These are phyloP conservation scores for Platorchestia sp. DNA, from an alignment of 1,140 invertebrate genomes.

Conservation along the genomic window DNA sequence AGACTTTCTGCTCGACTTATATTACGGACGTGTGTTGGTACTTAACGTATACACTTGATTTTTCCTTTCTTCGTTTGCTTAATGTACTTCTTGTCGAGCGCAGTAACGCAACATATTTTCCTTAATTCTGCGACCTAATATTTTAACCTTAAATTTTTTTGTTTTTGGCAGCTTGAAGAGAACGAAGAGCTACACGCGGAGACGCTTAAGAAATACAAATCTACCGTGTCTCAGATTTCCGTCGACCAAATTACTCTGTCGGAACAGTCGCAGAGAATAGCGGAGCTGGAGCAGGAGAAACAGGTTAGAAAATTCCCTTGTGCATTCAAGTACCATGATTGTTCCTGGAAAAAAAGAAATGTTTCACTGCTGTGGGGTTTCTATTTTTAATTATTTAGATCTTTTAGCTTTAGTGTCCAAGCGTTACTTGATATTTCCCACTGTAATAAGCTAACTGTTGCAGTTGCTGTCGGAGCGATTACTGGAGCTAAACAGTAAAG, in stretches of 20 bases:
- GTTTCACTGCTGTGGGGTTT: neutral
- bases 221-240: conserved; percentile 86
- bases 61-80: neutral
- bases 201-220: conserved; percentile 92
- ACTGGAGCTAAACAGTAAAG: conserved; percentile 80
- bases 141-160: neutral
- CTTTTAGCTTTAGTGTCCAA: neutral
- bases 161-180: conserved; percentile 59
- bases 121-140: neutral
- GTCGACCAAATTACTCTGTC: conserved; percentile 85
- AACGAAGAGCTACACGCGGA: conserved; percentile 69
- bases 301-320: conserved; percentile 57
- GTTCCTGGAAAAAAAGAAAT: neutral
- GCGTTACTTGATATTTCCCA: neutral
- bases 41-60: neutral
- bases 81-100: neutral
- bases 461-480: conserved; percentile 71
- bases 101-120: neutral
- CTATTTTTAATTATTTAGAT: neutral
- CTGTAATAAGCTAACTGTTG: neutral
- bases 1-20: no score
- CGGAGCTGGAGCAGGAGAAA: conserved; percentile 70
- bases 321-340: neutral
- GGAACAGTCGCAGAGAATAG: conserved; percentile 85
- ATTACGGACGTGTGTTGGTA: neutral